These are phyloP conservation scores for Hedya salicella DNA, from an alignment of 2,888 invertebrate species.

Conservation along the genomic window DNA sequence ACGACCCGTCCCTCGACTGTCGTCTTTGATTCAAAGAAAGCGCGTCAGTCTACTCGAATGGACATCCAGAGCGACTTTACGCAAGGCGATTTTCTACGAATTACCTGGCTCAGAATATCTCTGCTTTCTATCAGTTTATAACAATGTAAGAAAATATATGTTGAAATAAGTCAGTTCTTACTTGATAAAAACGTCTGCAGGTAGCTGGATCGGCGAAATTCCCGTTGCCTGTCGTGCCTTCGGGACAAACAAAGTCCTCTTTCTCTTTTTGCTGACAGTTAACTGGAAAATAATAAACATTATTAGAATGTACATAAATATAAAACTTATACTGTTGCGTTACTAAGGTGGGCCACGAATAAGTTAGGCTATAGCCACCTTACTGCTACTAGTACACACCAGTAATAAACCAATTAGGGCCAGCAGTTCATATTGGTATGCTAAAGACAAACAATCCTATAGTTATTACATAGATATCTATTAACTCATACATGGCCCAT, in stretches of 20 bases:
- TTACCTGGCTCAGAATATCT: constrained; percentile 22
- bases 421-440: no score
- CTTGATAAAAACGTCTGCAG: constrained; percentile 95
- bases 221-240: constrained; percentile 90
- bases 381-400: no score
- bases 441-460: no score
- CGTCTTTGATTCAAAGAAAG: constrained; percentile 16
- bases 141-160: constrained; percentile 14
- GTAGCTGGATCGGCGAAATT: constrained; percentile 96
- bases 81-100: constrained; percentile 28
- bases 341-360: no score
- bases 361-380: no score
- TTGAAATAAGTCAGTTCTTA: constrained; percentile 63
- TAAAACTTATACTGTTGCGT: no score
- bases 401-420: no score
- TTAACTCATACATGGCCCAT: no score
- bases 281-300: constrained; percentile 61
- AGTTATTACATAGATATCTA: no score
- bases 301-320: not conserved
- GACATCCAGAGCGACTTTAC: constrained; percentile 9
- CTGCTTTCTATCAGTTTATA: constrained; percentile 27
- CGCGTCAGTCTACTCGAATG: constrained; percentile 3
- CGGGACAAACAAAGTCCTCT: constrained; percentile 91
- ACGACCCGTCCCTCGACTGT: not conserved
- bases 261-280: constrained; percentile 81